These are phyloP conservation scores for Brachyhypopomus occidentalis DNA, from an alignment of 2,113 vertebrate species.

Conservation along the genomic window DNA sequence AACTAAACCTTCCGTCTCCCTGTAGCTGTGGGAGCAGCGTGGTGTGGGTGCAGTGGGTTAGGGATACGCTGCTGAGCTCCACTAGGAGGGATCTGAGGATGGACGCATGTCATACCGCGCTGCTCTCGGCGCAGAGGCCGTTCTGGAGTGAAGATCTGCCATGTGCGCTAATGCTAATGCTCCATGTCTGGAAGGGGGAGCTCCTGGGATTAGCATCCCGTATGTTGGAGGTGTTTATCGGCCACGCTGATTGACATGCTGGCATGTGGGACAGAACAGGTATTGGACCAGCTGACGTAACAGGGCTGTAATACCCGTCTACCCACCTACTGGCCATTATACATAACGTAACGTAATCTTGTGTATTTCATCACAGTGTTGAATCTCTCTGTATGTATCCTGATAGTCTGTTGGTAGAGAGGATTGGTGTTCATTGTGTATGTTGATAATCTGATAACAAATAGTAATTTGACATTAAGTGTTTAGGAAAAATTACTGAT, in stretches of 20 bases:
- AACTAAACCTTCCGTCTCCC: neutral
- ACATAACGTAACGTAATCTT: no score
- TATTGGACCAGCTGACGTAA: neutral
- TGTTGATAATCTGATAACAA: neutral
- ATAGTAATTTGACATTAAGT: neutral
- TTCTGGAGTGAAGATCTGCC: constrained; percentile 13
- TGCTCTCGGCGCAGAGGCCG: constrained; percentile 11
- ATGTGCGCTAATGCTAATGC: constrained; percentile 35
- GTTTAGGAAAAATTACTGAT: neutral
- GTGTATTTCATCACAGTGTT: no score
- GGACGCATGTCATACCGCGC: neutral
- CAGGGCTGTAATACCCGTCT: neutral
- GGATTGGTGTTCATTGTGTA: neutral
- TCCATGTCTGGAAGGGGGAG: constrained; percentile 4
- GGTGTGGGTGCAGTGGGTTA: neutral
- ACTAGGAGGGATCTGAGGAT: constrained; percentile 8
- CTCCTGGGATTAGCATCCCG: constrained; percentile 14
- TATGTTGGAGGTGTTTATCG: constrained; percentile 14
- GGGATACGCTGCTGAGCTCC: neutral
- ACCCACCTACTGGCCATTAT: neutral
- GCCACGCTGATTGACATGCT: constrained; percentile 2
- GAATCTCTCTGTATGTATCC: neutral
- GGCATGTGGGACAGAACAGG: neutral
- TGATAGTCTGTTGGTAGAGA: neutral
- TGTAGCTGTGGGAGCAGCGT: neutral